These are phyloP conservation scores for Pandemis corylana DNA, from an alignment of 2,888 invertebrate genomes.

Conservation along the genomic window DNA sequence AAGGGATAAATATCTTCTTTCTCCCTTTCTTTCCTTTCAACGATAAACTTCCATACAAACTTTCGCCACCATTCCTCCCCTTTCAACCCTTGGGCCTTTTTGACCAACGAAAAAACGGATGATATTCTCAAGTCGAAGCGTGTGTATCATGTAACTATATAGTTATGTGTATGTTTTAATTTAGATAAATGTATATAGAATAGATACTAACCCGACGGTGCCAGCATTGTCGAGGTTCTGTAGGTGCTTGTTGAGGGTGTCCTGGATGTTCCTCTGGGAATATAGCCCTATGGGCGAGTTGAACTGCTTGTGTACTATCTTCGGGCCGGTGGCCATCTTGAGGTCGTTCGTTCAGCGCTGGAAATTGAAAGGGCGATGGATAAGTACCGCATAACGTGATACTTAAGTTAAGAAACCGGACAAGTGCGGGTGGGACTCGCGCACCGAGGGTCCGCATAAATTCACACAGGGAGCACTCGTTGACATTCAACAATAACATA, in stretches of 20 bases:
- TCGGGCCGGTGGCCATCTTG: conserved; percentile 89
- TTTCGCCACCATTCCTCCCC: no score
- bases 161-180: background rate
- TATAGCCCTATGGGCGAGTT: conserved; percentile 95
- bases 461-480: no score
- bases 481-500: no score
- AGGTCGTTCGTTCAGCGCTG: conserved; percentile 83
- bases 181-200: background rate
- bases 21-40: no score
- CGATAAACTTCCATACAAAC: no score
- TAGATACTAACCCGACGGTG: conserved; percentile 91
- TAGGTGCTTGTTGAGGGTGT: conserved; percentile 91
- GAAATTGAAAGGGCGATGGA: conserved; percentile 49
- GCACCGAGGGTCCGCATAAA: no score
- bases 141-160: no score
- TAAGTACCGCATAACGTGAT: background rate
- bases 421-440: no score
- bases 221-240: conserved; percentile 90
- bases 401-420: background rate
- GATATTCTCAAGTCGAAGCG: no score
- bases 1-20: no score
- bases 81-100: no score
- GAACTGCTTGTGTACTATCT: conserved; percentile 94
- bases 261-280: conserved; percentile 91
- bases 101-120: no score